Percentiles rank a stretch among this genome's conserved stretches.
phyloP scores from a whole-genome alignment of 2,113 vertebrate species.

The Pimephales promelas region DNA sequence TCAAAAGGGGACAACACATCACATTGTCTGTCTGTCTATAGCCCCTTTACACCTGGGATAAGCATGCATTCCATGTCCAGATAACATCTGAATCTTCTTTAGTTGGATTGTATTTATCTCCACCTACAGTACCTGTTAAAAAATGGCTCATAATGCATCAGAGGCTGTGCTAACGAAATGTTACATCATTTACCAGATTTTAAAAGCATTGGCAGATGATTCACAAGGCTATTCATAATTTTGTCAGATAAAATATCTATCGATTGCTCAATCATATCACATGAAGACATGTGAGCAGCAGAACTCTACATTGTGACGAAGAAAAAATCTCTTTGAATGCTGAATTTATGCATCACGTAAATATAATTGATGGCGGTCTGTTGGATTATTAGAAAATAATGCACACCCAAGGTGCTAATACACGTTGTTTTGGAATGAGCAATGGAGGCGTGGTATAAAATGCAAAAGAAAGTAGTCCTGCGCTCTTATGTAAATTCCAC shows the following conservation, averaged over 20 bases:
- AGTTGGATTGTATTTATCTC: neutral
- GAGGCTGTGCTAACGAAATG: neutral
- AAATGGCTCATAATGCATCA: neutral
- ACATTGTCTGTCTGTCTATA: constrained; percentile 9
- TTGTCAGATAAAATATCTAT: neutral
- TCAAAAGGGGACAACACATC: constrained; percentile 22
- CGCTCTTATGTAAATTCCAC: no score
- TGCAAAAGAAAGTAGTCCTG: no score
- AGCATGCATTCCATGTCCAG: neutral
- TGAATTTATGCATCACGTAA: no score
- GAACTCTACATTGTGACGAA: neutral
- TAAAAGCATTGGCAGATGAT: neutral
- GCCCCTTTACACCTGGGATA: neutral
- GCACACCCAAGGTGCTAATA: no score
- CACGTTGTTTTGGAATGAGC: no score
- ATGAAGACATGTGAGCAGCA: neutral
- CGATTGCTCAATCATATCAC: neutral
- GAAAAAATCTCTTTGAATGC: no score
- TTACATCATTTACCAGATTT: neutral
- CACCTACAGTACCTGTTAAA: constrained; percentile 1
- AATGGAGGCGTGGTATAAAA: no score
- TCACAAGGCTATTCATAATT: neutral
- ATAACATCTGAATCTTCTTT: constrained; percentile 4
- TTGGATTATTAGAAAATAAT: no score
- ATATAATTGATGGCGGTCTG: no score